Base-by-base conservation (phyloP, 2,113 vertebrate genomes). In the Chinchilla lanigera region DNA sequence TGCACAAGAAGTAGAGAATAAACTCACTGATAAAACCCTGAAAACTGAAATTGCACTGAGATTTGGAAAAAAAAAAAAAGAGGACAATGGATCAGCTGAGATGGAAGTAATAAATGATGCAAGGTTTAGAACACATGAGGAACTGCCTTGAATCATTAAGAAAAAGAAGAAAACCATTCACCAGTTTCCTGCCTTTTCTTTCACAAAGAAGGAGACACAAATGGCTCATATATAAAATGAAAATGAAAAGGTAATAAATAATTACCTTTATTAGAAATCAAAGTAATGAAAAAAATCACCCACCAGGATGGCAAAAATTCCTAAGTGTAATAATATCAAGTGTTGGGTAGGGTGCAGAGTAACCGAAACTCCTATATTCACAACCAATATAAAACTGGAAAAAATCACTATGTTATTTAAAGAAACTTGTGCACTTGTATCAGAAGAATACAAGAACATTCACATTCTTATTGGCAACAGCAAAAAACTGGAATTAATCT, bases 241-340 rank as follows among this genome's bases (percentile, higher is more conserved):
- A 17, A 9, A 41, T 73, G 52, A 93, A 93, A 93, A 88, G 33
- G 94, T 56, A 52, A n/a, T n/a, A n/a, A n/a, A n/a, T n/a, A n/a
- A 4, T 38, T 80, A 35, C 56, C 30, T 92, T 89, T 73, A 63
- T 7, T 58, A 33, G 41, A 28, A 87, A 89, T 65, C 54, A 82
- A 44, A 41, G 30, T 75, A 67, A 89, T 82, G 12, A 89, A 96
- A 67, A 67, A 58, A 85, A 89, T 69, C 14, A 73, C 41, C 78
- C 26, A 71, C 19, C 60, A 85, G 63, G 19, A 0, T 75, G 14
- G 47, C 84, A 94, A 86, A 61, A 90, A 93, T 33, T 65, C 4
- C 0, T 52, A 78, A 44, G 35, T 80, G 63, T 85, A 35, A 90
- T 33, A 61, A 65, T 83, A 83, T 50, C 47, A 50, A 95, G 82